These are phyloP conservation scores for Gymnothorax reevesii DNA, from an alignment of 2,797 vertebrate genomes.

Conservation along the genomic window DNA sequence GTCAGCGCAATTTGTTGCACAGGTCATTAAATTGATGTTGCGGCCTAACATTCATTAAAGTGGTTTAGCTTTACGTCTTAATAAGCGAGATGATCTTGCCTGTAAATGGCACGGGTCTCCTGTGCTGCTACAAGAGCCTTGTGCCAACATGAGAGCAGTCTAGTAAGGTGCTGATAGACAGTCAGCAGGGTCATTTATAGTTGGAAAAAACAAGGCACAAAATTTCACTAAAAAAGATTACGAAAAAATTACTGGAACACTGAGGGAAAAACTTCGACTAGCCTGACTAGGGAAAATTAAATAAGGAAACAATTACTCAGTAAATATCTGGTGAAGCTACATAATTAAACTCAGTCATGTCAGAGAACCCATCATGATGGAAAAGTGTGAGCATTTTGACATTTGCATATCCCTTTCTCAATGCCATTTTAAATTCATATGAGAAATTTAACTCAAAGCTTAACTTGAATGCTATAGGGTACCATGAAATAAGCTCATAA, in stretches of 20 bases:
- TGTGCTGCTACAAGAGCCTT: not conserved
- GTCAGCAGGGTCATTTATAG: not conserved
- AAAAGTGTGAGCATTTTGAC: not conserved
- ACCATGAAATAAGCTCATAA: too few species aligned
- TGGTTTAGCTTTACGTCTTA: not conserved
- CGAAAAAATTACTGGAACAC: too few species aligned
- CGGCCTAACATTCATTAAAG: slow-evolving; percentile 14
- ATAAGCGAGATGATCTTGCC: not conserved
- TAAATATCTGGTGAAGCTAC: not conserved
- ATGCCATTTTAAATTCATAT: not conserved
- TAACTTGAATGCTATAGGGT: too few species aligned
- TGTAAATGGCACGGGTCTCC: not conserved
- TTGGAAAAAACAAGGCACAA: too few species aligned
- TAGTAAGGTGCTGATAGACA: not conserved
- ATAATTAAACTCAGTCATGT: not conserved
- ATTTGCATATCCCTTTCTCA: not conserved
- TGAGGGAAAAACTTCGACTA: too few species aligned
- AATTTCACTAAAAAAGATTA: too few species aligned
- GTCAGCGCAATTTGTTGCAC: slow-evolving; percentile 15
- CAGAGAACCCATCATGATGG: not conserved
- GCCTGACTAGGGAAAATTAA: not conserved
- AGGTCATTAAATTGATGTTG: slow-evolving; percentile 24
- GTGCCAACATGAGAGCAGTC: not conserved
- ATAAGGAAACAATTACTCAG: not conserved
- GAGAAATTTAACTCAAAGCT: not conserved